Conservation (phyloP, 2,113 vertebrate species). For the Caretta caretta region DNA sequence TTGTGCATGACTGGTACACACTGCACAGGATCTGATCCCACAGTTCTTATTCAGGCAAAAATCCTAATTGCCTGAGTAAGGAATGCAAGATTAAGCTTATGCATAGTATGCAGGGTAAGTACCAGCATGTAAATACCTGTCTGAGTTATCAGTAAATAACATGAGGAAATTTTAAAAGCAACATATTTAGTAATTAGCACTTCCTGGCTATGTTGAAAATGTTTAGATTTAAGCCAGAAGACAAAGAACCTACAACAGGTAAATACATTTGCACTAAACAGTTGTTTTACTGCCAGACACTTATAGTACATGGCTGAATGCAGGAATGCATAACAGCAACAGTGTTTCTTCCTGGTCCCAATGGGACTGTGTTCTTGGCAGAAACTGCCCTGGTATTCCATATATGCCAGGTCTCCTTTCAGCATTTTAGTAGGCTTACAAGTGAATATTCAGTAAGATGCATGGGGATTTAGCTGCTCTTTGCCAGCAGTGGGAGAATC, state of each 20-base stretch:
- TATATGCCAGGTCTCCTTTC: not conserved
- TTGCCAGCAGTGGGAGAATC: not conserved
- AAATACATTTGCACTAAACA: not conserved
- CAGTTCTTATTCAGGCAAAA: constrained; percentile 27
- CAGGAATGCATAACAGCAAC: not conserved
- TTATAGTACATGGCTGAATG: not conserved
- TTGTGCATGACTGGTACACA: not conserved
- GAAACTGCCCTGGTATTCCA: not conserved
- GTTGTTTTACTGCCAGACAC: not conserved
- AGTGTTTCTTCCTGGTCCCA: not conserved
- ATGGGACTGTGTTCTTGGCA: not conserved
- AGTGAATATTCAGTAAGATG: not conserved
- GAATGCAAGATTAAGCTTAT: not conserved
- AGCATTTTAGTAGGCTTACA: not conserved
- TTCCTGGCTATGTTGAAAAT: too few relatives aligned
- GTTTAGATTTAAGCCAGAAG: not conserved
- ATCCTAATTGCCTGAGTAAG: not conserved
- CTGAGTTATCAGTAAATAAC: not conserved
- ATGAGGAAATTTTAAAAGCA: not conserved
- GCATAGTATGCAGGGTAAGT: not conserved
- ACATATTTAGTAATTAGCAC: not conserved
- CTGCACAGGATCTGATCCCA: not conserved
- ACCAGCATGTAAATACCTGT: not conserved
- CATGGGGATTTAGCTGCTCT: not conserved
- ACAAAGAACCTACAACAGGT: not conserved